Conservation (phyloP, 37 sponge, comb jelly and placozoan genomes). For the Bolinopsis microptera region DNA sequence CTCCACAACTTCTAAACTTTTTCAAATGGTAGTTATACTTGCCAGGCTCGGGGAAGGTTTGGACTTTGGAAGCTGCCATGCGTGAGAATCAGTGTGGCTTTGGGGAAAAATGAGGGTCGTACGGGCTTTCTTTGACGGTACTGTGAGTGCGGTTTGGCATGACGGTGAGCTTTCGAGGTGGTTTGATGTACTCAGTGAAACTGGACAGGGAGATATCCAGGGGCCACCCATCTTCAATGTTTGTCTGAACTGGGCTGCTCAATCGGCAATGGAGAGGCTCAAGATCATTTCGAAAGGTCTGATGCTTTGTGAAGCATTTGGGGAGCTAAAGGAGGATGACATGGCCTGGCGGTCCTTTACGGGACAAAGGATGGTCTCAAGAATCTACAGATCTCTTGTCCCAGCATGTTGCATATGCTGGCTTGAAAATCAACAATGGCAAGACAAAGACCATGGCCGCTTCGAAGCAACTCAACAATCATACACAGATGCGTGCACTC, state of each 20-base stretch:
- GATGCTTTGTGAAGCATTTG: too few species aligned
- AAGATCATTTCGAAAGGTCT: too few species aligned
- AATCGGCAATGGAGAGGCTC: neutral
- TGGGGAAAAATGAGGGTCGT: neutral
- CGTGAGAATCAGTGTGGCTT: slow-evolving; percentile 67
- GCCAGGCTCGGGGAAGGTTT: neutral
- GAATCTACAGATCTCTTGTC: neutral
- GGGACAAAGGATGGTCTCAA: neutral
- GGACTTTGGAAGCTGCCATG: neutral
- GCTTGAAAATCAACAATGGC: neutral
- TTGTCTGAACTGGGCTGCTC: neutral
- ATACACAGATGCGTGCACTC: neutral
- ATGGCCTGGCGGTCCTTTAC: neutral
- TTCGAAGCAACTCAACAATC: neutral
- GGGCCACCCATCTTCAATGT: neutral
- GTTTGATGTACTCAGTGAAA: neutral
- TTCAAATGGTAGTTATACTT: slow-evolving; percentile 1
- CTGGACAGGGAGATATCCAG: slow-evolving; percentile 8
- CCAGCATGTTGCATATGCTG: neutral
- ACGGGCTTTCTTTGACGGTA: neutral
- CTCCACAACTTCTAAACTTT: slow-evolving; percentile 65
- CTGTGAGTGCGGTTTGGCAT: neutral
- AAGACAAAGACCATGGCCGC: slow-evolving; percentile 9
- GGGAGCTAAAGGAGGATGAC: too few species aligned
- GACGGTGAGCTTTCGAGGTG: neutral